Conservation (phyloP, 2,797 vertebrate species). For the Aselliscus stoliczkanus region DNA sequence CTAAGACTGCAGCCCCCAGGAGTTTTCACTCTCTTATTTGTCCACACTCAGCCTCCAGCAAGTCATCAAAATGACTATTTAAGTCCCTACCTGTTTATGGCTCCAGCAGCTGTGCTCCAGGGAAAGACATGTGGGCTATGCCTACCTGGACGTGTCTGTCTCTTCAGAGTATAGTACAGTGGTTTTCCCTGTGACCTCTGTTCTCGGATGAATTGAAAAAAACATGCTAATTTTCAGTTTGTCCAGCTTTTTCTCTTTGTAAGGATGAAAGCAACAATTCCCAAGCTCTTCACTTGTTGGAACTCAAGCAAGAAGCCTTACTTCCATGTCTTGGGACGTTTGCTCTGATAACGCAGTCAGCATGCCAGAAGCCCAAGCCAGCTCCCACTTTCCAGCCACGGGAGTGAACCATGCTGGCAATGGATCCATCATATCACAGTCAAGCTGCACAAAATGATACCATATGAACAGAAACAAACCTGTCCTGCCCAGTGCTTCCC, state of each 20-base stretch:
- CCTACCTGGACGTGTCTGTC: neutral
- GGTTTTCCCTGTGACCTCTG: neutral
- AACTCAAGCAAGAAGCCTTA: neutral
- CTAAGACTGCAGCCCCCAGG: neutral
- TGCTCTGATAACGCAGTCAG: neutral
- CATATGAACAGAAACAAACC: neutral
- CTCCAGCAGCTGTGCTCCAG: neutral
- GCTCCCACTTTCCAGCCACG: neutral
- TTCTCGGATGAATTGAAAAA: neutral
- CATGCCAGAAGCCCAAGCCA: neutral
- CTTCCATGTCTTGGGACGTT: neutral
- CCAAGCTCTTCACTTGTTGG: neutral
- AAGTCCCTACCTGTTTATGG: neutral
- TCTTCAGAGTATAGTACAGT: neutral
- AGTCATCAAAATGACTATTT: neutral
- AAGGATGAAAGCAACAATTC: neutral
- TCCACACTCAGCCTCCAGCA: neutral
- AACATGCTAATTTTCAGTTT: neutral
- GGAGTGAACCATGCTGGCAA: neutral
- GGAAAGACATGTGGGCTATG: neutral
- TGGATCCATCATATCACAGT: neutral
- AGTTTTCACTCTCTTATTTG: neutral
- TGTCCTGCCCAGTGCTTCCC: neutral
- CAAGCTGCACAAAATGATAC: neutral
- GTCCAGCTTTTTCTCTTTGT: neutral